Base-by-base conservation (phyloP, 2,113 vertebrate genomes). In the Muntiacus reevesi region DNA sequence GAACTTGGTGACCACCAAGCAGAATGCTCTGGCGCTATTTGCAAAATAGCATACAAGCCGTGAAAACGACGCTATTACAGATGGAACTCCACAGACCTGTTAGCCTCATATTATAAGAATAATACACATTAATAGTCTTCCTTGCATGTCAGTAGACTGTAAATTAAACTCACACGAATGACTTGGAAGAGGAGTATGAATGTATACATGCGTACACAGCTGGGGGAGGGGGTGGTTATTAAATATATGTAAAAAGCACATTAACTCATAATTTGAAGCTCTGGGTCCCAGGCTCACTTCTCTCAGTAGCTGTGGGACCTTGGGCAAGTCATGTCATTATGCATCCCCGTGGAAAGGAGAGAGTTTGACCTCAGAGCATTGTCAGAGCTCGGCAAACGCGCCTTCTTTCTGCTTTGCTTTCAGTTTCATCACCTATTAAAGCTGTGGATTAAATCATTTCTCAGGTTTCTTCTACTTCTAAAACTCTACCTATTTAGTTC, bases 11-110 rank as follows among this genome's bases (percentile, higher is more conserved):
- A 81, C 76, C 45, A 94, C 17, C 76, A 91, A 50, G n/a, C 55
- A 82, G 85, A 97, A 90, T 62, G 55, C 76, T 59, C 40, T 23
- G 45, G 21, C 10, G 14, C 52, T 76, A 52, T n/a, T 92, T 90
- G 82, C 76, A 87, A 92, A 96, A 36, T 43, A 92, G 54, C 82
- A 43, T 27, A 17, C 40, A 60, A 67, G 93, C 82, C 4, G 4
- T 45, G 67, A 85, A 97, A 96, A 92, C 8, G 71, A 87, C 47
- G 45, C 97, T 84, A 5, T 95, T 90, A 74, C 30, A 88, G n/a
- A 88, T 54, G 54, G 52, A 47, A 81, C 8, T 8, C 30, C 88
- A 33, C 14, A 54, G 84, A 88, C 85, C 17, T 12, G 54, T 33
- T 43, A n/a, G 87, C 16, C 50, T 79, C 74, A 14, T 33, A n/a